These are phyloP conservation scores for Ips typographus DNA, from an alignment of 1,140 invertebrate species.

Conservation along the genomic window DNA sequence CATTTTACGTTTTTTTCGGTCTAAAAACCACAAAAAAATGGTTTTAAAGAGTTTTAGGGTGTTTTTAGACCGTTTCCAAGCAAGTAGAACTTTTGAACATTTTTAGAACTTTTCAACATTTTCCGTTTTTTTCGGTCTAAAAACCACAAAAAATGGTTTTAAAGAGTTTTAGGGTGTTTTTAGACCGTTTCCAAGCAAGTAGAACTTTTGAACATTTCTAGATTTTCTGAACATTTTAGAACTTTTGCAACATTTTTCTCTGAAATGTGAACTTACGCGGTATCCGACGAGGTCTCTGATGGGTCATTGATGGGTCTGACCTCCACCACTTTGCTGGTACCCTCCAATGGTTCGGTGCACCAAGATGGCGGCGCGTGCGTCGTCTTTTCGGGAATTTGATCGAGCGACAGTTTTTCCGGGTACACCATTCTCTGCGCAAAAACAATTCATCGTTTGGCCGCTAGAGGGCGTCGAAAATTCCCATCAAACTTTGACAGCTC, in stretches of 20 bases:
- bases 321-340: constrained; percentile 26
- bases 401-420: constrained; percentile 49
- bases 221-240: no score
- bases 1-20: no score
- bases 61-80: no score
- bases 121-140: no score
- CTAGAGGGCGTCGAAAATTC: not conserved
- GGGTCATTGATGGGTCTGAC: not conserved
- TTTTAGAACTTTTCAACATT: no score
- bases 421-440: constrained; percentile 50
- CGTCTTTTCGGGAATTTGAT: constrained; percentile 44
- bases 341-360: constrained; percentile 46
- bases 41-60: no score
- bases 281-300: not conserved
- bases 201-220: no score
- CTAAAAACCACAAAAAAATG: no score
- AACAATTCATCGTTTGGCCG: not conserved
- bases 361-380: constrained; percentile 41
- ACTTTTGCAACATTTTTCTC: not conserved
- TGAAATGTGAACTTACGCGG: not conserved
- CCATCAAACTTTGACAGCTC: not conserved
- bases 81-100: no score
- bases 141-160: no score
- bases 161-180: no score
- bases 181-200: no score